Evolutionary conservation across 2,797 vertebrate genomes (phyloP), one percentile per base, ranked within the genome.

Genomic region (Sebastes goodei): DNA sequence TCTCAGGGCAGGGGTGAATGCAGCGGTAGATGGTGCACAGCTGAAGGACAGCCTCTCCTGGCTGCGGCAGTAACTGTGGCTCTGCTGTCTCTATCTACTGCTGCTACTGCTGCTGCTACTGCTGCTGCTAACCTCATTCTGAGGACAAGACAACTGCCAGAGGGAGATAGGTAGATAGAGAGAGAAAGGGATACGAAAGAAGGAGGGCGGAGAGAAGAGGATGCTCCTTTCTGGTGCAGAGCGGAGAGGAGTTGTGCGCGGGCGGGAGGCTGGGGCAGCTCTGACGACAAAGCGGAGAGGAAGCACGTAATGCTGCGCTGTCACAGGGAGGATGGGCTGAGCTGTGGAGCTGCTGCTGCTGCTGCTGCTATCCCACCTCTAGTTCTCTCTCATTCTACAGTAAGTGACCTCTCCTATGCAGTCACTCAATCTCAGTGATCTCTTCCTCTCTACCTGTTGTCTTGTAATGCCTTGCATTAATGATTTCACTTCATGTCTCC

Each of bases 181-280:
- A 63, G 64, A 52, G 69, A 38, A 61, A 74, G 35, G 77, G 69
- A 73, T 46, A 66, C 6, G 57, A 84, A 79, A 72, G 75, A 86
- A 84, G 77, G 86, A 76, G 84, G 76, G 85, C 8, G 53, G 35
- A 88, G 82, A 90, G 83, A 81, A 85, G 88, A 93, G 89, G 91
- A 92, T 90, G 93, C 92, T 94, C 89, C 88, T 93, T 90, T 93
- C 92, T 92, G 93, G 87, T 94, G 93, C 93, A 92, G 92, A 93
- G 92, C 81, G 30, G 88, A 92, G 87, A 89, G 82, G 92, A 91
- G 90, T 60, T 90, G 91, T 91, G 91, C n/a, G 71, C 87, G 79
- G 82, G 91, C 14, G 90, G 86, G 91, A 90, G 88, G 88, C 88
- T 88, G 82, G 80, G 86, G 86, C 76, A 86, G 86, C 92, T 92